Evolutionary conservation across 2,797 vertebrate species (phyloP), one percentile per base, ranked within the genome.

Genomic region (Bryconaethiops microstoma): DNA sequence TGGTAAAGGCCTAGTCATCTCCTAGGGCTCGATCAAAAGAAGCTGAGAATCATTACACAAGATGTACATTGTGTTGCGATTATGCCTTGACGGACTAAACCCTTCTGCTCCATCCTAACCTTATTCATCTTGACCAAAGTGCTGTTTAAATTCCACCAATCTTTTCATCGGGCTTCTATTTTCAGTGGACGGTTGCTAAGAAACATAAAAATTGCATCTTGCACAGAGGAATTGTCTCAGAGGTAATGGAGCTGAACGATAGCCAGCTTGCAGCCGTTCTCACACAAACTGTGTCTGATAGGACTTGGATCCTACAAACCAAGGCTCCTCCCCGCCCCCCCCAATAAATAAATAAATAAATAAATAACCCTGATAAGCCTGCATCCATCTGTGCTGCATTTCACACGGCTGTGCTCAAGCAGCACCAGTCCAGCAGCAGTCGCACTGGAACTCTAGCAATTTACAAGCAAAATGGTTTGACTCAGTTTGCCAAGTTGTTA

Each of bases 321-420:
- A 14, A 75, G 52, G n/a, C 13, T 75, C 42, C 29, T 9, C 2
- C 35, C 29, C 5, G 0, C 35, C 35, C 35, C 35, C 35, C 35
- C 1, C 29, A 29, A 29, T 1, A 45, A n/a, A n/a, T n/a, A n/a
- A n/a, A n/a, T n/a, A n/a, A n/a, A n/a, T n/a, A n/a, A n/a, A n/a
- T n/a, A n/a, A 16, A 25, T 42, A 71, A n/a, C 72, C 74, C 81
- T 2, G 68, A 50, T 70, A 70, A 71, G 21, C 23, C 23, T 42
- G 35, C 68, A 54, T 69, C 84, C 86, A 87, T 92, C 88, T 91
- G 89, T 83, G 82, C 80, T 57, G 39, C 79, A 77, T 79, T 77
- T 83, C 76, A 42, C 74, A 78, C 42, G 17, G 48, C 21, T 16
- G 45, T n/a, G 19, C 54, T 54, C n/a, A 23, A 42, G n/a, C 54